Evolutionary conservation across 2,888 invertebrate genomes (phyloP), one percentile per base, ranked within the genome.

Genomic region (Furcula furcula): DNA sequence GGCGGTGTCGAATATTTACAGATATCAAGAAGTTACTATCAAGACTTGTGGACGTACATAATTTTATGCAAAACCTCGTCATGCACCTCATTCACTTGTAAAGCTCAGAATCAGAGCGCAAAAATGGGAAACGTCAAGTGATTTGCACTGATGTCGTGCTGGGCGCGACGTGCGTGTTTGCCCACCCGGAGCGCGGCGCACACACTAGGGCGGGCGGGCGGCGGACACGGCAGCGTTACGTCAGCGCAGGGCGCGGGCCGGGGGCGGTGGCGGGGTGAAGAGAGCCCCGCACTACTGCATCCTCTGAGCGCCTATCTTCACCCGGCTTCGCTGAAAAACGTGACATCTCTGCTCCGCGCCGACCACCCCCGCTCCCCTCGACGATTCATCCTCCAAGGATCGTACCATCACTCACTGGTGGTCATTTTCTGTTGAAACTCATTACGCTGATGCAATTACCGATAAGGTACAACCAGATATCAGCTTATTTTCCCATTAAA

Each of bases 181-280:
- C 79, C 73, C 79, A 67, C 74, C 76, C 69, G 75, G 73, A 78
- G 76, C 84, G 81, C 83, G 87, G 81, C 87, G 83, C 76, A 76
- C 83, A 78, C 82, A 87, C 86, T 86, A 83, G 85, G 85, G 84
- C 81, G 82, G 85, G 84, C 81, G 82, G 84, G 83, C 79, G 72
- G 72, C 60, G 75, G 75, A 70, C 79, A 74, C 82, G 81, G 80
- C 78, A 80, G 71, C 78, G 82, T 88, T 89, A 87, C 85, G 89
- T 87, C 85, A 88, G 85, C 78, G 79, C 60, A 76, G 84, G 78
- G 72, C 55, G 58, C 45, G 65, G 63, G 61, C 37, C 38, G 53
- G 49, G 43, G 41, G 15, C 41, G 34, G 55, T n/a, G n/a, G n/a
- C 50, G 39, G 37, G 54, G 54, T 34, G 57, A 29, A 54, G 60